phyloP scores from a whole-genome alignment of 2,888 invertebrate species.

The Acronicta leporina region DNA sequence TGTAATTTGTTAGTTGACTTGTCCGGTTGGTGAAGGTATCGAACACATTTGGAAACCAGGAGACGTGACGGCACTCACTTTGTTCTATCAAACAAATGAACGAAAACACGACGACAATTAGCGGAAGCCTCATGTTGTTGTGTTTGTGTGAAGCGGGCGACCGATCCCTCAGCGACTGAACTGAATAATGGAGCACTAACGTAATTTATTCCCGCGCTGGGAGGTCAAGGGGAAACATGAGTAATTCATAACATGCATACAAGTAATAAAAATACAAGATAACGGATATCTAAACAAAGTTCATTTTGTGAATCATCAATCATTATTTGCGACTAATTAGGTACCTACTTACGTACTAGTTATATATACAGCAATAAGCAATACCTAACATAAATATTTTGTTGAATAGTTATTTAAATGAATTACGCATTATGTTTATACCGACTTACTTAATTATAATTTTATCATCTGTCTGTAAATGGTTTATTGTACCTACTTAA shows the following conservation, averaged over 20 bases:
- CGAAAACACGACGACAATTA: constrained; percentile 66
- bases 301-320: constrained; percentile 43
- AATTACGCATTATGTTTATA: no score
- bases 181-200: constrained; percentile 61
- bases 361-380: constrained; percentile 10
- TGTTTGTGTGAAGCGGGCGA: constrained; percentile 37
- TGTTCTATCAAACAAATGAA: constrained; percentile 62
- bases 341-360: background rate
- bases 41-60: constrained; percentile 77
- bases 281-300: constrained; percentile 43
- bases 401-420: constrained; percentile 10
- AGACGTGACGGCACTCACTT: constrained; percentile 65
- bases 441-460: no score
- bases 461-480: no score
- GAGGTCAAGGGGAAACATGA: constrained; percentile 75
- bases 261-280: constrained; percentile 36
- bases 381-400: constrained; percentile 2
- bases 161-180: constrained; percentile 62
- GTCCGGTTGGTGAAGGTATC: constrained; percentile 76
- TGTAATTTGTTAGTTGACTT: constrained; percentile 71
- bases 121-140: constrained; percentile 68
- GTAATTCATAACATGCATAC: constrained; percentile 55
- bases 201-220: constrained; percentile 68
- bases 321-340: constrained; percentile 2
- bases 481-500: no score